phyloP scores from a whole-genome alignment of 2,888 invertebrate genomes.

The Tipula lateralis region DNA sequence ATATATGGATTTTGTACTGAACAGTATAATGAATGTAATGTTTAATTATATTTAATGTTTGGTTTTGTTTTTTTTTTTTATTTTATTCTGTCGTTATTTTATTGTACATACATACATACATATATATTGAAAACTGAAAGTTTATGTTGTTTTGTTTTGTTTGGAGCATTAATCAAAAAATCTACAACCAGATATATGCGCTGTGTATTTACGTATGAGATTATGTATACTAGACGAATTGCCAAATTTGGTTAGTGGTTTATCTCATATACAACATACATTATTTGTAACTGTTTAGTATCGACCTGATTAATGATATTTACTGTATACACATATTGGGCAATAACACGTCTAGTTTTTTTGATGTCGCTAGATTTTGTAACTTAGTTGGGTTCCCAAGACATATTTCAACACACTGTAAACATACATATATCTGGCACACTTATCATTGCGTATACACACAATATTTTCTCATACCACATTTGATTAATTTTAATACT shows the following conservation, averaged over 20 bases:
- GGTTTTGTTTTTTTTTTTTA: background rate
- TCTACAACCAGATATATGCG: background rate
- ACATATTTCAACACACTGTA: background rate
- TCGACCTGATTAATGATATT: background rate
- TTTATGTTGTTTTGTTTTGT: background rate
- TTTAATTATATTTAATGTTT: constrained; percentile 15
- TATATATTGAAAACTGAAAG: constrained; percentile 3
- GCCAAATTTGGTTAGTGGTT: constrained; percentile 11
- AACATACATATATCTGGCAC: background rate
- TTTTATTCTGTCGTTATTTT: background rate
- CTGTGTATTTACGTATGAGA: background rate
- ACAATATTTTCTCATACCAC: background rate
- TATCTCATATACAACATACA: background rate
- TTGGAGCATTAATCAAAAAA: background rate
- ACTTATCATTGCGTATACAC: background rate
- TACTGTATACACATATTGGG: background rate
- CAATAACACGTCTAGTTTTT: background rate
- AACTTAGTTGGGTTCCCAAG: background rate
- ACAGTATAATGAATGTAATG: background rate
- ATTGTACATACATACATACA: too few species aligned
- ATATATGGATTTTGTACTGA: background rate
- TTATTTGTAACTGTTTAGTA: background rate
- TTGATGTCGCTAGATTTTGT: background rate
- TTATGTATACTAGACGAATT: background rate
- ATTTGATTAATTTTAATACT: background rate